phyloP scores from a whole-genome alignment of 2,113 vertebrate genomes.

The Octodon degus region DNA sequence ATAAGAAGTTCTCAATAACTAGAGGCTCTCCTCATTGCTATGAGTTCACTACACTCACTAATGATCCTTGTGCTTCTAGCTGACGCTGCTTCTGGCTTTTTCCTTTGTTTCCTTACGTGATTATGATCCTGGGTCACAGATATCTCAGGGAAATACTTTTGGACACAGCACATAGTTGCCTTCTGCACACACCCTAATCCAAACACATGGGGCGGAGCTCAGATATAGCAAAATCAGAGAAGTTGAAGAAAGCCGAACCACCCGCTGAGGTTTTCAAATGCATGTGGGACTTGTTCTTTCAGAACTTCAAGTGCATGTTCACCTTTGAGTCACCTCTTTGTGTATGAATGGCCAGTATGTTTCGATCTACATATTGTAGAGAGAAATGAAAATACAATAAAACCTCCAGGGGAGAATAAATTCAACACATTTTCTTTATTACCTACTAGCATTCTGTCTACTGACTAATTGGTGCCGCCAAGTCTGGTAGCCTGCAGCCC shows the following conservation, averaged over 20 bases:
- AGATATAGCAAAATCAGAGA: not conserved
- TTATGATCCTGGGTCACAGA: not conserved
- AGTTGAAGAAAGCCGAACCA: not conserved
- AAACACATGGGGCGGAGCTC: not conserved
- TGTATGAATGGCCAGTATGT: too few species aligned
- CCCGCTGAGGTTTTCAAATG: not conserved
- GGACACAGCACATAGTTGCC: not conserved
- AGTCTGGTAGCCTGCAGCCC: not conserved
- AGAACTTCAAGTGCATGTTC: not conserved
- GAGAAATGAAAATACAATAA: not conserved
- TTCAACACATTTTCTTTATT: not conserved
- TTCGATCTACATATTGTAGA: not conserved
- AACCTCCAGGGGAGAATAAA: not conserved
- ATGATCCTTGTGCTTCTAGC: not conserved
- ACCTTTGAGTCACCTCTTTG: not conserved
- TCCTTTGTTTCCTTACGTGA: not conserved
- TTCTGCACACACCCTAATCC: not conserved
- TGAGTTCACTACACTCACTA: not conserved
- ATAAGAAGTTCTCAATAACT: fast-evolving
- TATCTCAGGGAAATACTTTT: fast-evolving
- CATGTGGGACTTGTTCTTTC: not conserved
- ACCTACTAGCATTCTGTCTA: too few species aligned
- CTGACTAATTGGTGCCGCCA: too few species aligned
- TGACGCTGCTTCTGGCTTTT: not conserved
- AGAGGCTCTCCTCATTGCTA: not conserved